Conservation (phyloP, 1,140 invertebrate genomes). For the Monochamus saltuarius region DNA sequence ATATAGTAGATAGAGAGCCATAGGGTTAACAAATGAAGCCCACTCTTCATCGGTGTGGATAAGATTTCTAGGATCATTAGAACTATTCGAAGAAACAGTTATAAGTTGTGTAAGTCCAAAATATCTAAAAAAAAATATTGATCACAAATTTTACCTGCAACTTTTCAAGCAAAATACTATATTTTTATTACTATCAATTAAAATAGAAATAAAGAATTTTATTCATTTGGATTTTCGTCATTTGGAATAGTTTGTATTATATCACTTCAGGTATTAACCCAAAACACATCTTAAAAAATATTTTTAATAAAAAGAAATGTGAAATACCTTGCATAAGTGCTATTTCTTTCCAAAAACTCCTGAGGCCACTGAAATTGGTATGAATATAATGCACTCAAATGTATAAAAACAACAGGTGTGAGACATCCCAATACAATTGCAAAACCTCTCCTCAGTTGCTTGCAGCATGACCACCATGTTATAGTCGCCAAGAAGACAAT, state of each 20-base stretch:
- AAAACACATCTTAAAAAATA: too few relatives aligned
- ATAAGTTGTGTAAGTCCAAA: conserved; percentile 63
- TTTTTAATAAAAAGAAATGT: too few relatives aligned
- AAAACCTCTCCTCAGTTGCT: conserved; percentile 71
- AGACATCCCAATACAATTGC: conserved; percentile 70
- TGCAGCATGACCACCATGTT: conserved; percentile 86
- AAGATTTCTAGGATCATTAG: conserved; percentile 61
- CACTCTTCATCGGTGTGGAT: conserved; percentile 62
- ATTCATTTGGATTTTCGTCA: too few relatives aligned
- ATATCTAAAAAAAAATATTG: conserved; percentile 59
- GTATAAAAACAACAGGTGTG: conserved; percentile 72
- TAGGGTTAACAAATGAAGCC: conserved; percentile 72
- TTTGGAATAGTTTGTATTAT: too few relatives aligned
- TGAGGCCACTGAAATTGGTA: conserved; percentile 88
- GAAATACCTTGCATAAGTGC: conserved; percentile 67
- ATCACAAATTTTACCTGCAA: too few relatives aligned
- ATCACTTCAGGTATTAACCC: too few relatives aligned
- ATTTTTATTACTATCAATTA: conserved; percentile 9
- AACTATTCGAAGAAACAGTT: too few relatives aligned
- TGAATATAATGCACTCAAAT: conserved; percentile 75
- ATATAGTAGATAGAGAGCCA: conserved; percentile 73
- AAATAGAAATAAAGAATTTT: too few relatives aligned
- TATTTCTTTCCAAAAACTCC: conserved; percentile 67
- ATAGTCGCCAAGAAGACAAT: conserved; percentile 79
- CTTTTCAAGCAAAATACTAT: conserved; percentile 3